These are phyloP conservation scores for Salvelinus alpinus DNA, from an alignment of 2,113 vertebrate species.

Conservation along the genomic window DNA sequence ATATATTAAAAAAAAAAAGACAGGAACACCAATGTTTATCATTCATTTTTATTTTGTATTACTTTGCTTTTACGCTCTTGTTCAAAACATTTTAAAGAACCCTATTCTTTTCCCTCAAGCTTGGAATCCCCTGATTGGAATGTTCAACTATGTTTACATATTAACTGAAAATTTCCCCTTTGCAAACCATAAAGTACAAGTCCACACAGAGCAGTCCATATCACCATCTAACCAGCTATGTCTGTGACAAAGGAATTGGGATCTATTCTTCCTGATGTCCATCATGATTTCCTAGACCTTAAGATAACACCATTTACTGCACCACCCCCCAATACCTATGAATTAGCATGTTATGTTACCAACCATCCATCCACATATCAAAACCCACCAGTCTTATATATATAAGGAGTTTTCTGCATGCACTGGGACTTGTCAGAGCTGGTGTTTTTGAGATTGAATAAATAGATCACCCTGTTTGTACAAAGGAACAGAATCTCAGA, in stretches of 20 bases:
- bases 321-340: conserved; percentile 32
- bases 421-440: conserved; percentile 73
- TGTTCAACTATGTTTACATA: conserved; percentile 50
- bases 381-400: conserved; percentile 50
- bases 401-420: conserved; percentile 72
- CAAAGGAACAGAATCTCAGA: conserved; percentile 41
- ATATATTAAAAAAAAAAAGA: conserved; percentile 28
- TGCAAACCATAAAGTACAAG: conserved; percentile 31
- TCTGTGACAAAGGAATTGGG: conserved; percentile 15
- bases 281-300: neutral
- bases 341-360: conserved; percentile 8
- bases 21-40: conserved; percentile 64
- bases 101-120: conserved; percentile 46
- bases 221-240: conserved; percentile 22
- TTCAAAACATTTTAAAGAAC: conserved; percentile 53
- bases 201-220: conserved; percentile 15
- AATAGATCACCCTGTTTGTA: conserved; percentile 59
- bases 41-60: conserved; percentile 75
- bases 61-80: conserved; percentile 64
- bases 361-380: conserved; percentile 39
- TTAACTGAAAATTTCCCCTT: conserved; percentile 37
- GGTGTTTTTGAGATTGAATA: conserved; percentile 66
- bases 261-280: neutral
- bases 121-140: conserved; percentile 56
- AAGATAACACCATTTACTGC: conserved; percentile 31